Percentiles rank a stretch among this genome's conserved stretches.
Conservation (phyloP, 1,140 invertebrate species). For the Sarcophaga bullata region DNA sequence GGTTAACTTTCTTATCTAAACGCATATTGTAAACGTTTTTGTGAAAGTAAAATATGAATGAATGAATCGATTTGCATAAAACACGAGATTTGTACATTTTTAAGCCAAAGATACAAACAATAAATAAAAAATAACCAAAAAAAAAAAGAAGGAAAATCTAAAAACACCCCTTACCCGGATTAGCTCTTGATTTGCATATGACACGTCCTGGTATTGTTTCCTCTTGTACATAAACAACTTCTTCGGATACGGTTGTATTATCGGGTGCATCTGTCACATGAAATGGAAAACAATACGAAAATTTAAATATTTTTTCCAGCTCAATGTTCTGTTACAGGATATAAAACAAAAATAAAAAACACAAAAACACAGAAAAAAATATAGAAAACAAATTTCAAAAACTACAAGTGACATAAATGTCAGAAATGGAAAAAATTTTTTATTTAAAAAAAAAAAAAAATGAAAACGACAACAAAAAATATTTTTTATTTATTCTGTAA, state of each 20-base stretch:
- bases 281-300: constrained; percentile 38
- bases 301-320: neutral
- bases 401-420: constrained; percentile 38
- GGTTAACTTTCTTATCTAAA: too few relatives aligned
- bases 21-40: too few relatives aligned
- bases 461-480: neutral
- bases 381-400: constrained; percentile 1
- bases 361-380: neutral
- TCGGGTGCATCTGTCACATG: constrained; percentile 82
- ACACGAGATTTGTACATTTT: neutral
- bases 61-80: neutral
- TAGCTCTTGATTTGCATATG: constrained; percentile 79
- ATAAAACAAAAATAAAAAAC: constrained; percentile 11
- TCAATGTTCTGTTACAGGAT: too few relatives aligned
- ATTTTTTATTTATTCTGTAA: neutral
- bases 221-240: constrained; percentile 79
- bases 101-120: neutral
- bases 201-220: constrained; percentile 79
- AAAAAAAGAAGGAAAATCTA: neutral
- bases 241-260: constrained; percentile 79
- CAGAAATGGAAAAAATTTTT: constrained; percentile 12
- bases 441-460: constrained; percentile 4
- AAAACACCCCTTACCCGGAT: constrained; percentile 69
- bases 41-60: too few relatives aligned
- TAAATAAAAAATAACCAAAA: neutral